Percentiles rank a stretch among this genome's conserved stretches.
These are phyloP conservation scores for Nymphalis urticae DNA, from an alignment of 2,888 invertebrate genomes.

Conservation along the genomic window DNA sequence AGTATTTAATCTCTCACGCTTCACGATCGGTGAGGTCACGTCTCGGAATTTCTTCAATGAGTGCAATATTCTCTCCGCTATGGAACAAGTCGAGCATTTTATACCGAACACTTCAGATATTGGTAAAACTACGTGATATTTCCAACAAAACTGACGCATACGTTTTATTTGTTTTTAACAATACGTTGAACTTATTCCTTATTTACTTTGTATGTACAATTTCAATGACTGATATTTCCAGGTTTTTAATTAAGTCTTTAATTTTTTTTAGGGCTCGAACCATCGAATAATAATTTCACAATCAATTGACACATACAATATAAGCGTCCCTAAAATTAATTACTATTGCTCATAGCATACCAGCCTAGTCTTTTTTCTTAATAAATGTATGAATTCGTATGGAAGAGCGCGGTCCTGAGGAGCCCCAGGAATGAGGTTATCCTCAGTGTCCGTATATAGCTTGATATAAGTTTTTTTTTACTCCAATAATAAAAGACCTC, in stretches of 20 bases:
- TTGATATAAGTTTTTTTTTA: too few relatives aligned
- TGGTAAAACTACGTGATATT: not conserved
- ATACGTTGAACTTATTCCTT: not conserved
- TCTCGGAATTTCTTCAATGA: slow-evolving; percentile 9
- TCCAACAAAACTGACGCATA: not conserved
- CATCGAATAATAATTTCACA: too few relatives aligned
- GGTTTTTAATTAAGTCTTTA: too few relatives aligned
- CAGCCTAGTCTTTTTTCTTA: too few relatives aligned
- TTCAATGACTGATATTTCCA: not conserved
- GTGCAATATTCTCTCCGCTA: slow-evolving; percentile 1
- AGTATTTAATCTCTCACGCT: slow-evolving; percentile 7
- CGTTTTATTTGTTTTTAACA: not conserved
- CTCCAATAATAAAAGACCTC: not conserved
- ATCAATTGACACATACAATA: too few relatives aligned
- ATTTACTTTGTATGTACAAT: not conserved
- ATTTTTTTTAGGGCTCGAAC: too few relatives aligned
- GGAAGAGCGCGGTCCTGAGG: too few relatives aligned
- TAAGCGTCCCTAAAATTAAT: too few relatives aligned
- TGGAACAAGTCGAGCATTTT: not conserved
- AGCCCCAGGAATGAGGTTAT: too few relatives aligned
- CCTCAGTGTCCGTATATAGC: too few relatives aligned
- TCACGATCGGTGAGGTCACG: slow-evolving; percentile 3
- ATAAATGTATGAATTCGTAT: too few relatives aligned
- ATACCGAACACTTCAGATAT: not conserved
- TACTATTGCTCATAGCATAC: too few relatives aligned